phyloP scores from a whole-genome alignment of 2,888 invertebrate genomes.

The Tipula vernalis region DNA sequence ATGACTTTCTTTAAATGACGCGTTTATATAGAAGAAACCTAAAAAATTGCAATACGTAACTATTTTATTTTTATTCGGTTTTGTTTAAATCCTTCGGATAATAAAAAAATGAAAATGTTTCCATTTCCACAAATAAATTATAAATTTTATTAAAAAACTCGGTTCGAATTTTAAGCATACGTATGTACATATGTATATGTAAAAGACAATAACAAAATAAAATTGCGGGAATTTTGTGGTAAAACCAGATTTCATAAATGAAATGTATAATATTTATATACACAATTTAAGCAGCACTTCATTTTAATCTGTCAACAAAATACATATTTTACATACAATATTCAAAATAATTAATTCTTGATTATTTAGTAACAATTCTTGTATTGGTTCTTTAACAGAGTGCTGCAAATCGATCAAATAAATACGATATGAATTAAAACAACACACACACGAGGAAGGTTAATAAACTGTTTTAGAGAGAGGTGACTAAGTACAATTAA shows the following conservation, averaged over 20 bases:
- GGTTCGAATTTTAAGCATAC: not conserved
- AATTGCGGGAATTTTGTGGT: not conserved
- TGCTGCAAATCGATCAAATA: not conserved
- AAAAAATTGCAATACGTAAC: not conserved
- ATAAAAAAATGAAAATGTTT: not conserved
- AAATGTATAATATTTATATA: not conserved
- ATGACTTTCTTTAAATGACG: not conserved
- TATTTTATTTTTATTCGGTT: not conserved
- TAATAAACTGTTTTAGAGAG: not conserved
- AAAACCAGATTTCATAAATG: not conserved
- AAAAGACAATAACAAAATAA: not conserved
- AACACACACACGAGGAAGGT: not conserved
- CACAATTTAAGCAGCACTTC: not conserved
- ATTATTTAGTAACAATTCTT: too few relatives aligned
- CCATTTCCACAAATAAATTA: not conserved
- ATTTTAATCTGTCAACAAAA: not conserved
- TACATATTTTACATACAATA: not conserved
- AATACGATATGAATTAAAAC: not conserved
- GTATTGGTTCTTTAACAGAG: not conserved
- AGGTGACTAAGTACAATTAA: constrained; percentile 1
- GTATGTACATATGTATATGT: not conserved
- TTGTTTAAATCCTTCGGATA: not conserved
- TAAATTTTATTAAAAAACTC: not conserved
- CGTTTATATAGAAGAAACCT: not conserved
- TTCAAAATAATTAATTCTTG: too few relatives aligned